Percentiles rank a stretch among this genome's conserved stretches.
These are phyloP conservation scores for Syngnathus floridae DNA, from an alignment of 2,113 vertebrate species.

Conservation along the genomic window DNA sequence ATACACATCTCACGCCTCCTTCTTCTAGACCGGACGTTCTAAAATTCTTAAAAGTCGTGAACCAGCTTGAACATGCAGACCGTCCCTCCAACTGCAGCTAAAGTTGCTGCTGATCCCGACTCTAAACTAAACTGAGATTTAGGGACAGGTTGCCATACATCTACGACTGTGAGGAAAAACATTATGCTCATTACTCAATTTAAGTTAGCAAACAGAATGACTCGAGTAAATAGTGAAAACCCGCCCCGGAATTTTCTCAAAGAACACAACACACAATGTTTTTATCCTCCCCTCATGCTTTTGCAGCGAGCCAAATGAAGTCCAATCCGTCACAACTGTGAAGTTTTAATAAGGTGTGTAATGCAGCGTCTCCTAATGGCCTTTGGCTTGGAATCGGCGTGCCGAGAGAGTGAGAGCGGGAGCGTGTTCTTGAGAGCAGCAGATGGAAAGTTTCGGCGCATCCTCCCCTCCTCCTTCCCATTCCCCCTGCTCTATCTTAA, in stretches of 20 bases:
- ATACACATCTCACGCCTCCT: not conserved
- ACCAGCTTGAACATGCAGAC: not conserved
- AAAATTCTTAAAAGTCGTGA: not conserved
- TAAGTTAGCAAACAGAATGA: not conserved
- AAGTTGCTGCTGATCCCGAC: too few relatives aligned
- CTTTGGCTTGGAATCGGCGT: constrained; percentile 54
- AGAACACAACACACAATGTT: not conserved
- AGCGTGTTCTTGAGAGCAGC: constrained; percentile 70
- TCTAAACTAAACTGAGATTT: too few relatives aligned
- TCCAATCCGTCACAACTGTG: constrained; percentile 45
- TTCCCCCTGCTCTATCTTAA: constrained; percentile 74
- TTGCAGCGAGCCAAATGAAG: constrained; percentile 50
- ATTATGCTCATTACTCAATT: too few relatives aligned
- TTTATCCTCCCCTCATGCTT: constrained; percentile 10
- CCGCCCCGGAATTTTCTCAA: too few relatives aligned
- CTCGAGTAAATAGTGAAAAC: not conserved
- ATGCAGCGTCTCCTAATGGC: constrained; percentile 59
- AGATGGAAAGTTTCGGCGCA: constrained; percentile 75
- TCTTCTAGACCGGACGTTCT: not conserved
- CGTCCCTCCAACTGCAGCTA: too few relatives aligned
- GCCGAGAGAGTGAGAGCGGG: constrained; percentile 48
- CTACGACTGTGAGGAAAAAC: too few relatives aligned
- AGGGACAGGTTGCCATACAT: too few relatives aligned
- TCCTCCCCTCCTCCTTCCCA: constrained; percentile 58
- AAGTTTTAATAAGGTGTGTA: constrained; percentile 57